Evolutionary conservation across 2,113 vertebrate species (phyloP), one percentile per base, ranked within the genome.

Genomic region (Phalacrocorax pelagicus): DNA sequence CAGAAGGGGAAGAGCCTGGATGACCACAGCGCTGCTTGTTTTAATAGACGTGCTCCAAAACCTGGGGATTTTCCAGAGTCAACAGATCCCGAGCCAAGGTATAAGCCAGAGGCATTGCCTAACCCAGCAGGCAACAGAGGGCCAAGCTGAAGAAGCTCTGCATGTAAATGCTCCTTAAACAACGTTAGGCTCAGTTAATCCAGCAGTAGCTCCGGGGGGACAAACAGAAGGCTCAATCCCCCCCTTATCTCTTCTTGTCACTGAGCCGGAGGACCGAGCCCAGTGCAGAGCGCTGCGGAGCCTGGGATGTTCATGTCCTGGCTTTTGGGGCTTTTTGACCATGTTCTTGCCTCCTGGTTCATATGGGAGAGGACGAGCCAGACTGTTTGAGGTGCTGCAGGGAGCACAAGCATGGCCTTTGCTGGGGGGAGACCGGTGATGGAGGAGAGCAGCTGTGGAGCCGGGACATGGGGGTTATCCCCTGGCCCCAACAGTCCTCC

Each of bases 311-410:
- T 65, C 4, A 0, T 32, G 38, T 42, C 44, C 61, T 0, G 2
- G 16, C 24, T 71, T 17, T 16, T 7, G 42, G 52, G 66, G 49
- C 29, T 72, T 79, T 81, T 67, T 21, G 38, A 42, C 51, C 42
- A 1, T 2, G 10, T 70, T 66, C 30, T 77, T 40, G 20, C 34
- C 24, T 75, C 12, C 51, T 42, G 46, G 23, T 58, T 83, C 13
- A 0, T 2, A 0, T 3, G 7, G 18, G 34, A 59, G 40, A 1
- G 2, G 65, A 57, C 36, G 23, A 55, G 18, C 23, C 0, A 1
- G 79, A 34, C 17, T 38, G 20, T 40, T 65, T 2, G 0, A 8
- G 52, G 44, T 67, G 83, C 75, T 75, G 71, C 2, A 2, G 74
- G 61, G 19, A n/a, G 19, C 11, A 6, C n/a, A 10, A 42, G 36